Conservation (phyloP, 1,140 invertebrate genomes). For the Chymomyza costata region DNA sequence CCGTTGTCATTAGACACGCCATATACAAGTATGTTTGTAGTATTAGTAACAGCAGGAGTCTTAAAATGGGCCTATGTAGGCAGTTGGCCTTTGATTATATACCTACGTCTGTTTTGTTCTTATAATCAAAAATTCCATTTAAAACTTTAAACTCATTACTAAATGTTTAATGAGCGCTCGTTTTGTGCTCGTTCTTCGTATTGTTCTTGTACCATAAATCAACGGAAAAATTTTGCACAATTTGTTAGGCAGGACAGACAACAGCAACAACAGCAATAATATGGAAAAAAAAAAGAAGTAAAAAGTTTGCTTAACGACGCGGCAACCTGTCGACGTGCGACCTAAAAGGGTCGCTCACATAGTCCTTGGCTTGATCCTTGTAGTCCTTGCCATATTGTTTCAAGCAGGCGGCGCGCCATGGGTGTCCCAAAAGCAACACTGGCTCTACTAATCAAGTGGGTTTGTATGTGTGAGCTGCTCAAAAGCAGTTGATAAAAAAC, state of each 20-base stretch:
- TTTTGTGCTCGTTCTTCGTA: slow-evolving; percentile 19
- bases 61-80: too few relatives aligned
- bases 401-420: slow-evolving; percentile 59
- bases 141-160: slow-evolving; percentile 72
- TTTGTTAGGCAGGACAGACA: slow-evolving; percentile 55
- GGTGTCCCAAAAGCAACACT: slow-evolving; percentile 40
- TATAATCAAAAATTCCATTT: slow-evolving; percentile 69
- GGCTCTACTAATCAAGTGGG: slow-evolving; percentile 57
- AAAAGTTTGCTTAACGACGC: slow-evolving; percentile 44
- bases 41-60: too few relatives aligned
- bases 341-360: slow-evolving; percentile 56
- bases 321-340: slow-evolving; percentile 63
- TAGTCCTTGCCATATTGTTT: slow-evolving; percentile 52
- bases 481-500: slow-evolving; percentile 28
- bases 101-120: not conserved
- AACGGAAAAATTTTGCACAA: slow-evolving; percentile 49
- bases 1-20: too few relatives aligned
- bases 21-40: too few relatives aligned
- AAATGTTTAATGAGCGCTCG: slow-evolving; percentile 67
- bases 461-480: slow-evolving; percentile 24
- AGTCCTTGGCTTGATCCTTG: slow-evolving; percentile 15
- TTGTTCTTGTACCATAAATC: slow-evolving; percentile 46
- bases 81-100: too few relatives aligned
- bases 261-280: slow-evolving; percentile 19
- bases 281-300: slow-evolving; percentile 2